These are phyloP conservation scores for Notolepis coatsorum DNA, from an alignment of 2,797 vertebrate species.

Conservation along the genomic window DNA sequence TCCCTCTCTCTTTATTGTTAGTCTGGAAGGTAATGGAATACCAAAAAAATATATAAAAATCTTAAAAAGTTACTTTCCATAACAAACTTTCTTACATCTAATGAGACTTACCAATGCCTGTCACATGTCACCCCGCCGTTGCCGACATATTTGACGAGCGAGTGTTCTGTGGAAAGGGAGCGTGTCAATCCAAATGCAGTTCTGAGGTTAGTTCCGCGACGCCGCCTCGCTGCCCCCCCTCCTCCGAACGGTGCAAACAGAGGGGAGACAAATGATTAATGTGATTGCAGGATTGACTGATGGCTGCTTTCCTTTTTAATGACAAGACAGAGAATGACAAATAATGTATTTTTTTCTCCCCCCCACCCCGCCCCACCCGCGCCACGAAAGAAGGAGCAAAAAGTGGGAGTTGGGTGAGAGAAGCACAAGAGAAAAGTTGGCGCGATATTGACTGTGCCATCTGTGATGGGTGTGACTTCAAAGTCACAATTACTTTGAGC, in stretches of 20 bases:
- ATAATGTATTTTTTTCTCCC: slow-evolving; percentile 43
- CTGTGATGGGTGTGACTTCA: slow-evolving; percentile 82
- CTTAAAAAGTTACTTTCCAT: slow-evolving; percentile 60
- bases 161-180: slow-evolving; percentile 60
- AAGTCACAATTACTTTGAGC: slow-evolving; percentile 85
- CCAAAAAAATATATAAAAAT: slow-evolving; percentile 38
- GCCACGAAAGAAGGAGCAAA: slow-evolving; percentile 55
- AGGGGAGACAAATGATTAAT: slow-evolving; percentile 72
- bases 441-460: slow-evolving; percentile 79
- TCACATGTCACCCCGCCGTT: slow-evolving; percentile 56
- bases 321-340: slow-evolving; percentile 55
- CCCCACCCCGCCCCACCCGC: slow-evolving; percentile 35
- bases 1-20: slow-evolving; percentile 15
- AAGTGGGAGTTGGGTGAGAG: slow-evolving; percentile 64
- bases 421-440: slow-evolving; percentile 75
- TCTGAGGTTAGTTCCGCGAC: slow-evolving; percentile 60
- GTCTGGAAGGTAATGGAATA: slow-evolving; percentile 21
- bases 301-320: slow-evolving; percentile 74
- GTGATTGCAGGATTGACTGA: slow-evolving; percentile 75
- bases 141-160: slow-evolving; percentile 60
- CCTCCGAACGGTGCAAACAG: slow-evolving; percentile 71
- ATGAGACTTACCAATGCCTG: slow-evolving; percentile 60
- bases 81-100: slow-evolving; percentile 65
- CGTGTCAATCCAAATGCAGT: slow-evolving; percentile 50
- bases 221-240: slow-evolving; percentile 48